A percentile compares a stretch with the other conserved stretches of the same genome.
Conservation (phyloP, 2,888 invertebrate species). For the Nematopogon swammerdamellus region DNA sequence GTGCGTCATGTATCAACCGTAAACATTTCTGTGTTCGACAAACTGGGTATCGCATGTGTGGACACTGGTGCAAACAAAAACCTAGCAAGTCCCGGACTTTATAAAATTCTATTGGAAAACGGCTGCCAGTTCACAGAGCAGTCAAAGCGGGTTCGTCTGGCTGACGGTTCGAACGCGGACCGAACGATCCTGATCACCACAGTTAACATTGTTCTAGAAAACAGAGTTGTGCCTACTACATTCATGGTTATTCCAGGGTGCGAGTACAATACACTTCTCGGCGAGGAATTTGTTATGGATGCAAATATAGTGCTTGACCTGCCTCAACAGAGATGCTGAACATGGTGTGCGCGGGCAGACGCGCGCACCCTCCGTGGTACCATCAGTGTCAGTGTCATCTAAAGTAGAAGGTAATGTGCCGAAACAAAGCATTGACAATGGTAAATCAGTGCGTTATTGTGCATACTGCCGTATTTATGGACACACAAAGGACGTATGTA, state of each 20-base stretch:
- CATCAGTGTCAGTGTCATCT: not conserved
- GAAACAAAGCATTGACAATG: not conserved
- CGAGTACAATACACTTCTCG: conserved; percentile 8
- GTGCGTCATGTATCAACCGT: not conserved
- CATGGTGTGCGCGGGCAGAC: too few relatives aligned
- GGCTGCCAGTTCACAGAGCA: not conserved
- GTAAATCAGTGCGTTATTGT: conserved; percentile 1
- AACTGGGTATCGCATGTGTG: too few relatives aligned
- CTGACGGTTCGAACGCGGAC: not conserved
- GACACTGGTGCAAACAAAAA: too few relatives aligned
- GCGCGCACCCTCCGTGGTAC: not conserved
- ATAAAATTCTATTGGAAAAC: too few relatives aligned
- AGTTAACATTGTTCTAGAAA: not conserved
- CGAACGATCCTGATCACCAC: not conserved
- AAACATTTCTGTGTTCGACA: too few relatives aligned
- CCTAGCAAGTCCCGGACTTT: too few relatives aligned
- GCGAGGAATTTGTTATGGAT: conserved; percentile 9
- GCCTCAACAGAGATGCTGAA: not conserved
- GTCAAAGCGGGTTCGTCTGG: not conserved
- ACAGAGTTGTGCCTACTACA: not conserved
- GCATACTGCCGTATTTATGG: not conserved
- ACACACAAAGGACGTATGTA: conserved; percentile 1
- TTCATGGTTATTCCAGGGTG: not conserved
- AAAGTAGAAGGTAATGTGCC: not conserved
- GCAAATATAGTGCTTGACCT: conserved; percentile 8